Conservation (phyloP, 2,797 vertebrate species). For the Bovichtus variegatus region DNA sequence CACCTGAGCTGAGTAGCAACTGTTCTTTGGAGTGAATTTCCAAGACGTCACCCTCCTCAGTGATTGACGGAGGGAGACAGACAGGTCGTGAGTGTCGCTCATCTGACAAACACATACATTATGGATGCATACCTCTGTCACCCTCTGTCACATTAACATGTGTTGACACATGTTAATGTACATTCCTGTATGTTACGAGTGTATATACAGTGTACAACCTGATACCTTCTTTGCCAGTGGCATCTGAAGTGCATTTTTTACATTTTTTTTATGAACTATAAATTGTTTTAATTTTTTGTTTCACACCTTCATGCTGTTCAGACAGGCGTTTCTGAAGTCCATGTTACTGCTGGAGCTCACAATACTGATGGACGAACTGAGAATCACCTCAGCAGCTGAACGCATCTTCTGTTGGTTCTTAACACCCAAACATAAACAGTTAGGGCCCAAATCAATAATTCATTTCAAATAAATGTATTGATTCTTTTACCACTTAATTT, state of each 20-base stretch:
- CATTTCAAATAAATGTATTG: not conserved
- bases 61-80: slow-evolving; percentile 67
- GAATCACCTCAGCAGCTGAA: slow-evolving; percentile 75
- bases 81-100: slow-evolving; percentile 73
- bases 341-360: slow-evolving; percentile 82
- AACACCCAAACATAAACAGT: slow-evolving; percentile 26
- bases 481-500: not conserved
- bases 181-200: not conserved
- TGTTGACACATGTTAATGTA: not conserved
- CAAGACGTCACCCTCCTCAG: slow-evolving; percentile 74
- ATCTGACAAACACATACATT: slow-evolving; percentile 73
- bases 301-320: slow-evolving; percentile 82
- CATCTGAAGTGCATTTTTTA: too few species aligned
- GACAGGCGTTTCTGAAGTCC: slow-evolving; percentile 82
- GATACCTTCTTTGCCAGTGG: not conserved
- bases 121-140: slow-evolving; percentile 18
- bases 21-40: slow-evolving; percentile 64
- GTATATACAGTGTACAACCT: not conserved
- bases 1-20: slow-evolving; percentile 71
- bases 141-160: not conserved
- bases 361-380: slow-evolving; percentile 76
- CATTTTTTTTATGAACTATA: too few species aligned
- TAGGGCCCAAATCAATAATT: not conserved
- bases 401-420: slow-evolving; percentile 77
- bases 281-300: not conserved